A percentile compares a stretch with the other conserved stretches of the same genome.
phyloP scores from a whole-genome alignment of 2,113 vertebrate genomes.

The Phyllopteryx taeniolatus region DNA sequence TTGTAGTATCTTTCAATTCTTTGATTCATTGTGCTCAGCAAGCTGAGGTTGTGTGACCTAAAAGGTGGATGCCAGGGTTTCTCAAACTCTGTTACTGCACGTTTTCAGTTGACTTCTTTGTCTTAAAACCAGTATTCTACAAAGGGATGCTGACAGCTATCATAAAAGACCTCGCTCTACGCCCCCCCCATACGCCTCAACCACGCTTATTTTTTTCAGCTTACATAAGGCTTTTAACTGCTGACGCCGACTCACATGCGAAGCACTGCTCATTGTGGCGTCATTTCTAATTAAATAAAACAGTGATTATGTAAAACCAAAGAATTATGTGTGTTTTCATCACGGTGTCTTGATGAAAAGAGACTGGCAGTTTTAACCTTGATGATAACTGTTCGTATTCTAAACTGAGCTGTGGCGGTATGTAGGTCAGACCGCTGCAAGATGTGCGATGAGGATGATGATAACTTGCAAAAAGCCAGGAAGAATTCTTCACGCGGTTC shows the following conservation, averaged over 20 bases:
- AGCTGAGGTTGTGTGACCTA: slow-evolving; percentile 45
- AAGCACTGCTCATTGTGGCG: slow-evolving; percentile 19
- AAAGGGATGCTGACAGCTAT: slow-evolving; percentile 29
- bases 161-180: slow-evolving; percentile 27
- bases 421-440: slow-evolving; percentile 52
- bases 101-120: slow-evolving; percentile 51
- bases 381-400: slow-evolving; percentile 45
- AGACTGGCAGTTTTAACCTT: slow-evolving; percentile 37
- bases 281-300: slow-evolving; percentile 33
- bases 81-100: slow-evolving; percentile 51
- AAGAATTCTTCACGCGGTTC: slow-evolving; percentile 31
- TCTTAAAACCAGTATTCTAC: slow-evolving; percentile 34
- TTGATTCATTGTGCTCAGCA: slow-evolving; percentile 39
- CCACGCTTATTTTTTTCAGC: slow-evolving; percentile 23
- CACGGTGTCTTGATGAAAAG: slow-evolving; percentile 26
- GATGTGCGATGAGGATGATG: slow-evolving; percentile 41
- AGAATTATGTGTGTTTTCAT: slow-evolving; percentile 9
- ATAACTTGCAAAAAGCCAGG: slow-evolving; percentile 39
- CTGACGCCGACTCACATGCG: slow-evolving; percentile 14
- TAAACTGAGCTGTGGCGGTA: slow-evolving; percentile 27
- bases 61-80: slow-evolving; percentile 38
- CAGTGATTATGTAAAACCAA: slow-evolving; percentile 45
- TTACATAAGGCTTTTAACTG: slow-evolving; percentile 48
- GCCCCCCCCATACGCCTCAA: slow-evolving; percentile 11
- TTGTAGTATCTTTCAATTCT: slow-evolving; percentile 14